Evolutionary conservation across 2,888 invertebrate genomes (phyloP).

Genomic region (Tyria jacobaeae): DNA sequence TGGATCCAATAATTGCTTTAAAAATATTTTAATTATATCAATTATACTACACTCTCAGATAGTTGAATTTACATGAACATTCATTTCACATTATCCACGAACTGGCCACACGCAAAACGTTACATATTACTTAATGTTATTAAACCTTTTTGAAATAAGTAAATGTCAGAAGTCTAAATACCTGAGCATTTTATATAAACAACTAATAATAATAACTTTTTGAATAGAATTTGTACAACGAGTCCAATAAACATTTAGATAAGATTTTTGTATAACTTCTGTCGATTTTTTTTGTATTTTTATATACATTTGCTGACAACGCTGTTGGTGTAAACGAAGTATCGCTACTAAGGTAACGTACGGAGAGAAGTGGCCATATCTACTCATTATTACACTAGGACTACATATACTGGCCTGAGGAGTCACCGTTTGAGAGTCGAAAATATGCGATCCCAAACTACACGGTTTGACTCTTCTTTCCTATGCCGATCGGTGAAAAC

Average conservation of each 20-base stretch:
- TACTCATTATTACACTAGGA: too few relatives aligned
- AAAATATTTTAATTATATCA: slow-evolving; percentile 49
- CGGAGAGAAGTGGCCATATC: too few relatives aligned
- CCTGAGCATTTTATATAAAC: not conserved
- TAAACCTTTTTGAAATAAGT: slow-evolving; percentile 7
- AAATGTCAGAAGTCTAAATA: not conserved
- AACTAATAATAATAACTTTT: too few relatives aligned
- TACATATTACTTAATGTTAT: not conserved
- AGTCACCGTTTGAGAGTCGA: too few relatives aligned
- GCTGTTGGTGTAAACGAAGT: too few relatives aligned
- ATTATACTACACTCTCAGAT: slow-evolving; percentile 44
- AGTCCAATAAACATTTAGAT: slow-evolving; percentile 9
- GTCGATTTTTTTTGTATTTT: too few relatives aligned
- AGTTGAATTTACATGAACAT: slow-evolving; percentile 33
- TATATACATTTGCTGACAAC: too few relatives aligned
- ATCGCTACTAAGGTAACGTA: too few relatives aligned
- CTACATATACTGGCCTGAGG: too few relatives aligned
- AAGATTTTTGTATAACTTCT: not conserved
- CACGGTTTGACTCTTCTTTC: too few relatives aligned
- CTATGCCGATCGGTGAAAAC: too few relatives aligned
- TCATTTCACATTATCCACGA: slow-evolving; percentile 31
- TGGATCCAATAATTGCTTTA: slow-evolving; percentile 21
- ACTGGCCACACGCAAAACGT: slow-evolving; percentile 43
- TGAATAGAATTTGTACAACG: not conserved
- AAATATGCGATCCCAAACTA: too few relatives aligned